A percentile compares a stretch with the other conserved stretches of the same genome.
Conservation (phyloP, 2,113 vertebrate genomes). For the Nothobranchius kuhntae region DNA sequence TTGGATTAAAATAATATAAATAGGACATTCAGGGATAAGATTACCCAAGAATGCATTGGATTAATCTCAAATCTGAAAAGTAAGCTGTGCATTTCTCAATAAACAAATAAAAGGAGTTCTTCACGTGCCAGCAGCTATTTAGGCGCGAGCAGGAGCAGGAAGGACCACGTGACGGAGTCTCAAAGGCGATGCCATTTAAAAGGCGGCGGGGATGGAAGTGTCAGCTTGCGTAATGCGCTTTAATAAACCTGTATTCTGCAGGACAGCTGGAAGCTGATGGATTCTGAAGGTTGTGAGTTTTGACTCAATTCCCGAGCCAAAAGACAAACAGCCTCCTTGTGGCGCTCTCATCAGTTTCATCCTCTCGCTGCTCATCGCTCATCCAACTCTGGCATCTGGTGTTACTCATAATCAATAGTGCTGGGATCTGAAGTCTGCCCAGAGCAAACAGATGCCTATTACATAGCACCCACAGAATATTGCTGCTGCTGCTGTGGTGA, state of each 20-base stretch:
- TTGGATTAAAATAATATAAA: slow-evolving; percentile 1
- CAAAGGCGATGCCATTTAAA: neutral
- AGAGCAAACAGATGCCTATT: slow-evolving; percentile 52
- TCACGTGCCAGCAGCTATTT: neutral
- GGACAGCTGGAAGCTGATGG: slow-evolving; percentile 57
- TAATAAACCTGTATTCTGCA: slow-evolving; percentile 56
- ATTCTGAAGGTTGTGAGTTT: slow-evolving; percentile 60
- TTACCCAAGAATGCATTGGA: slow-evolving; percentile 4
- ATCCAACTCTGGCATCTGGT: slow-evolving; percentile 70
- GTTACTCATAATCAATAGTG: slow-evolving; percentile 73
- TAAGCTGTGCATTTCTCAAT: neutral
- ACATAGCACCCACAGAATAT: slow-evolving; percentile 38
- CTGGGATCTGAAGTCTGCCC: slow-evolving; percentile 52
- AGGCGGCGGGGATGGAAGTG: neutral
- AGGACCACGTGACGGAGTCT: slow-evolving; percentile 5
- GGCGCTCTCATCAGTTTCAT: slow-evolving; percentile 69
- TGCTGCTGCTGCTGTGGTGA: slow-evolving; percentile 14
- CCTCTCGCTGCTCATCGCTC: slow-evolving; percentile 68
- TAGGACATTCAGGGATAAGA: slow-evolving; percentile 1
- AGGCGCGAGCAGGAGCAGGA: neutral
- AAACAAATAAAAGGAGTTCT: neutral
- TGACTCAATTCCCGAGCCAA: slow-evolving; percentile 65
- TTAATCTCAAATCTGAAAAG: neutral
- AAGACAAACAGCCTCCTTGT: slow-evolving; percentile 72
- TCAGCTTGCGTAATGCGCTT: slow-evolving; percentile 14